phyloP scores from a whole-genome alignment of 2,113 vertebrate species.

The Ophiodon elongatus region DNA sequence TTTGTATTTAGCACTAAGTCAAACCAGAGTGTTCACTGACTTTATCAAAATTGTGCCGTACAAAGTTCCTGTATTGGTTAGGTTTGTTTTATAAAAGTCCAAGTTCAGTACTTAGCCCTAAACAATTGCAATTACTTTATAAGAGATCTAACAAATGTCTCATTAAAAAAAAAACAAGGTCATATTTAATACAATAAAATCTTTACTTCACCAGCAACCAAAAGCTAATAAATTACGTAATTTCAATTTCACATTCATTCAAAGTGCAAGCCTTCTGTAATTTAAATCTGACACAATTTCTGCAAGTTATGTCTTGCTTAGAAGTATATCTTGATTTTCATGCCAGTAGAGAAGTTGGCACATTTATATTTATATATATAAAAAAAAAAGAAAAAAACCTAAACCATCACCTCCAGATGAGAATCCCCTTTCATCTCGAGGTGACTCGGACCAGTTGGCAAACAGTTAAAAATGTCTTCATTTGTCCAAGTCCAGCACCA shows the following conservation, averaged over 20 bases:
- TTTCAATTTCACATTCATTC: constrained; percentile 72
- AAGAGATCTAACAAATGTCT: background rate
- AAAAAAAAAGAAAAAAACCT: constrained; percentile 32
- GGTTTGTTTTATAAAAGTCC: background rate
- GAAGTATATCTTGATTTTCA: constrained; percentile 30
- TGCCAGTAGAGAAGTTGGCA: constrained; percentile 64
- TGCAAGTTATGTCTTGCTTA: constrained; percentile 28
- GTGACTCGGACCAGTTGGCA: constrained; percentile 65
- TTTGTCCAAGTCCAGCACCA: constrained; percentile 49
- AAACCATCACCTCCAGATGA: constrained; percentile 26
- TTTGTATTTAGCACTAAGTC: background rate
- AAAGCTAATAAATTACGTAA: constrained; percentile 84
- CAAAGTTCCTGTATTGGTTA: background rate
- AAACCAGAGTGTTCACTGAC: background rate
- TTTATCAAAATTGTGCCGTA: background rate
- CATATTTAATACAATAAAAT: constrained; percentile 63
- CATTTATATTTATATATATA: background rate
- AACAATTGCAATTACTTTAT: background rate
- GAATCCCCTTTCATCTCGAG: constrained; percentile 3
- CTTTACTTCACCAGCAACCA: constrained; percentile 82
- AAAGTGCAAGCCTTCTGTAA: constrained; percentile 72
- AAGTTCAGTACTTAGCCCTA: too few species aligned
- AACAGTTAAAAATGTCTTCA: constrained; percentile 49
- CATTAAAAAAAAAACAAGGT: constrained; percentile 20
- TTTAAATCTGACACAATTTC: constrained; percentile 53